A percentile compares a stretch with the other conserved stretches of the same genome.
These are phyloP conservation scores for Cynocephalus volans DNA, from an alignment of 2,113 vertebrate genomes.

Conservation along the genomic window DNA sequence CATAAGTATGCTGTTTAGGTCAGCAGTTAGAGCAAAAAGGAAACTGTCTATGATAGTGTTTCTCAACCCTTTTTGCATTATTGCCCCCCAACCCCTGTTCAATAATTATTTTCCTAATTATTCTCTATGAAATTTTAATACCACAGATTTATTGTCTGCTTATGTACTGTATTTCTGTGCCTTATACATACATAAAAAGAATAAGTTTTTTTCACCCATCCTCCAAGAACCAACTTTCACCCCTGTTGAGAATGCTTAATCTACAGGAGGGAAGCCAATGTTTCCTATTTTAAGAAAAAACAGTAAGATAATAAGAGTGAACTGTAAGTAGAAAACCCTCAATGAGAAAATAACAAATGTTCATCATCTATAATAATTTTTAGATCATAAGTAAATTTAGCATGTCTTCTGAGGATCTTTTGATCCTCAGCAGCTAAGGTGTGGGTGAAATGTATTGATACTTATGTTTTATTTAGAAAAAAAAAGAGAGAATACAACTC, in stretches of 20 bases:
- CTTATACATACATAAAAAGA: background rate
- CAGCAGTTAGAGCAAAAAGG: background rate
- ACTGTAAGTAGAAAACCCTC: background rate
- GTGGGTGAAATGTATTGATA: background rate
- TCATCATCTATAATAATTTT: conserved; percentile 1
- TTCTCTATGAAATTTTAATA: background rate
- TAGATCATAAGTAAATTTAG: background rate
- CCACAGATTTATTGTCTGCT: background rate
- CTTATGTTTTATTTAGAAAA: background rate
- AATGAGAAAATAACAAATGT: background rate
- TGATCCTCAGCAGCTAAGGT: background rate
- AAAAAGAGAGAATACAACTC: background rate
- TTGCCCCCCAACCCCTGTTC: background rate
- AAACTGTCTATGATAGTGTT: background rate
- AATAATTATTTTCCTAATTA: background rate
- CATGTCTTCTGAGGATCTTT: background rate
- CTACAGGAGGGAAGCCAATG: background rate
- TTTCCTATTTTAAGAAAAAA: conserved; percentile 38
- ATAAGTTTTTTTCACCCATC: background rate
- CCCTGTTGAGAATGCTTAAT: background rate
- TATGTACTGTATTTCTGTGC: background rate
- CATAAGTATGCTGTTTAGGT: background rate
- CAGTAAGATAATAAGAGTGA: conserved; percentile 7
- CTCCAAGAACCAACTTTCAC: background rate
- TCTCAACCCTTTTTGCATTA: background rate